phyloP scores from a whole-genome alignment of 2,797 vertebrate genomes.

The Perodicticus potto region DNA sequence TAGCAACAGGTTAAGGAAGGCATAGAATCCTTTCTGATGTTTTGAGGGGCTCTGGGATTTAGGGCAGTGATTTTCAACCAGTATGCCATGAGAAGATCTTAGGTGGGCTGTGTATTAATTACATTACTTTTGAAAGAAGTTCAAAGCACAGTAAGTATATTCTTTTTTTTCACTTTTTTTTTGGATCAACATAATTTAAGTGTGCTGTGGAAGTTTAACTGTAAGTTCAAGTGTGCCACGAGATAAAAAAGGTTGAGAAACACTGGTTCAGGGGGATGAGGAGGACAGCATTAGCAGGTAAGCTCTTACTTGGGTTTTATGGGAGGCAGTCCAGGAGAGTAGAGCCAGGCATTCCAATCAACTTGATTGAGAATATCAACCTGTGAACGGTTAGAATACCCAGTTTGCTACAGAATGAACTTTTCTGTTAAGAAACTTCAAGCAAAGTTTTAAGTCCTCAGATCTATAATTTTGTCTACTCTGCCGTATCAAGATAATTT shows the following conservation, averaged over 20 bases:
- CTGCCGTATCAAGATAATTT: background rate
- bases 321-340: conserved; percentile 96
- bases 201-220: no score
- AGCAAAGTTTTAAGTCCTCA: background rate
- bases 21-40: background rate
- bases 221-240: no score
- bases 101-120: no score
- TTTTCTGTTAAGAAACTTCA: background rate
- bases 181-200: no score
- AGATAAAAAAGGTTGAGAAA: no score
- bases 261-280: background rate
- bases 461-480: background rate
- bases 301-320: conserved; percentile 92
- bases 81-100: no score
- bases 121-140: no score
- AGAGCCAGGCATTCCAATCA: conserved; percentile 96
- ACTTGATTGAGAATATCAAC: conserved; percentile 95
- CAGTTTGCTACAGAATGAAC: background rate
- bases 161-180: no score
- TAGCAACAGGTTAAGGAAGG: background rate
- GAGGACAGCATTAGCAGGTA: background rate
- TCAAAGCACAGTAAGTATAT: no score
- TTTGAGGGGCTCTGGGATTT: background rate
- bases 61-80: background rate
- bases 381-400: conserved; percentile 84